Conservation (phyloP, 2,888 invertebrate species). For the Phytoseiulus persimilis region DNA sequence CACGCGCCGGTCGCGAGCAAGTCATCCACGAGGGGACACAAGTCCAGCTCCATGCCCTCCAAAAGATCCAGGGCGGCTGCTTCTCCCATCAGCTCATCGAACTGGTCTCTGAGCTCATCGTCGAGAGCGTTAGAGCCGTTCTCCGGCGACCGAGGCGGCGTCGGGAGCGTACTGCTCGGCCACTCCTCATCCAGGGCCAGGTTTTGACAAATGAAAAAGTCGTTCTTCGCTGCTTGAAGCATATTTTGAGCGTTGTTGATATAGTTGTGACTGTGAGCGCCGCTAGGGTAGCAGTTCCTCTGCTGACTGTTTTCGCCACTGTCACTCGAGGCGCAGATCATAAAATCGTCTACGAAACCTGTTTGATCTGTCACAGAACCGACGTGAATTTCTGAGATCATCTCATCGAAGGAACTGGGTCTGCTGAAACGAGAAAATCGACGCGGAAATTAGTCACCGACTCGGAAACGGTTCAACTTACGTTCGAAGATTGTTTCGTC, state of each 20-base stretch:
- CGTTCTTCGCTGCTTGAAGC: conserved; percentile 21
- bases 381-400: conserved; percentile 11
- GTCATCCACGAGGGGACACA: not conserved
- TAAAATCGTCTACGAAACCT: not conserved
- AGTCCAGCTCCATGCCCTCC: conserved; percentile 11
- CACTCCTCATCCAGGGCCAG: not conserved
- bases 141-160: conserved; percentile 22
- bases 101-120: not conserved
- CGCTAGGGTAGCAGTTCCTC: not conserved
- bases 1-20: not conserved
- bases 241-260: not conserved
- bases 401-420: conserved; percentile 17
- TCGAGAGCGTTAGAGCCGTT: not conserved
- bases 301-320: not conserved
- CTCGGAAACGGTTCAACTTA: not conserved
- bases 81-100: conserved; percentile 18
- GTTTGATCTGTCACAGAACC: not conserved
- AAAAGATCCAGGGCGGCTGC: conserved; percentile 12
- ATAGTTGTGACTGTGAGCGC: not conserved
- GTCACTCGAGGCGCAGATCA: not conserved
- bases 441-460: not conserved
- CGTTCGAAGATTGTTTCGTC: not conserved
- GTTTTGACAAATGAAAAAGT: conserved; percentile 28
- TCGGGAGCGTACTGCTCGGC: conserved; percentile 6
- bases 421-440: not conserved